These are phyloP conservation scores for Delphinus delphis DNA, from an alignment of 2,113 vertebrate genomes.

Conservation along the genomic window DNA sequence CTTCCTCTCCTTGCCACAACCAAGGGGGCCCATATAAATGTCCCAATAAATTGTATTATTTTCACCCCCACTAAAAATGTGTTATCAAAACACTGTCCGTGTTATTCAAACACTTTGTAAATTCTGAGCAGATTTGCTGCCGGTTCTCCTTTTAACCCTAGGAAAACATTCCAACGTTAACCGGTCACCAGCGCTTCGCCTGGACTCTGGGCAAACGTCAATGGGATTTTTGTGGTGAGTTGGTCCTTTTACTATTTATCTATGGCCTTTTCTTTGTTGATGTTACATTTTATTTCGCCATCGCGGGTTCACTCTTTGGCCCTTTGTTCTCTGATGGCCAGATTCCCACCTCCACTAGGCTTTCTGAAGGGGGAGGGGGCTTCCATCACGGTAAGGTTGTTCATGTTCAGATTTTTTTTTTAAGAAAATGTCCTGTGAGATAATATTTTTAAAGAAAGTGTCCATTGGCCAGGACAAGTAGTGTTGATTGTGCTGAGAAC, in stretches of 20 bases:
- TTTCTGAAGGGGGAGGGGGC: constrained; percentile 20
- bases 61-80: constrained; percentile 70
- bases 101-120: constrained; percentile 53
- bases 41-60: constrained; percentile 79
- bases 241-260: constrained; percentile 76
- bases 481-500: constrained; percentile 12
- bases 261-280: constrained; percentile 72
- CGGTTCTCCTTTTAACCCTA: constrained; percentile 70
- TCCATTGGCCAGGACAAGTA: neutral
- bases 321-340: constrained; percentile 68
- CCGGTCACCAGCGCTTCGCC: constrained; percentile 66
- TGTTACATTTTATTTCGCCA: constrained; percentile 59
- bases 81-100: constrained; percentile 73
- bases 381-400: neutral
- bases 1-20: neutral
- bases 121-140: constrained; percentile 73
- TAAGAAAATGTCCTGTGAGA: neutral
- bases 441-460: neutral
- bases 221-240: constrained; percentile 40
- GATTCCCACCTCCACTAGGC: constrained; percentile 48
- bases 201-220: constrained; percentile 52
- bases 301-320: constrained; percentile 62
- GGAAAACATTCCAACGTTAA: constrained; percentile 77
- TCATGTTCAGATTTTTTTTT: constrained; percentile 5
- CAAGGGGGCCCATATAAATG: constrained; percentile 77